Conservation (phyloP, 1,140 invertebrate species). For the Zaprionus camerounensis region DNA sequence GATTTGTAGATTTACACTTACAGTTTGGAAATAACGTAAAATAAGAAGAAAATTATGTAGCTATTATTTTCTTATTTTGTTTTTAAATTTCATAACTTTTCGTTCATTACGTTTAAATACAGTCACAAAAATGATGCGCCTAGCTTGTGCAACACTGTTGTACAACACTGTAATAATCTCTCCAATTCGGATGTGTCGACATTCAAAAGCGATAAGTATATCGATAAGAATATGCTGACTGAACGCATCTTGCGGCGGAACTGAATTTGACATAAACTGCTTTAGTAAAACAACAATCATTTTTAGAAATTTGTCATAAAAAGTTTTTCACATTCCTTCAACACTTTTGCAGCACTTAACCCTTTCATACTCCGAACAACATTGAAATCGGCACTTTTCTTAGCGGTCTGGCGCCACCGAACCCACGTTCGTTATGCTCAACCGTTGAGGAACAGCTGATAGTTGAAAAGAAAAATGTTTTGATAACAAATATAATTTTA, state of each 20-base stretch:
- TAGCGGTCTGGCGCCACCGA: not conserved
- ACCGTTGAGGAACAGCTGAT: slow-evolving; percentile 19
- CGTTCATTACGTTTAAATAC: not conserved
- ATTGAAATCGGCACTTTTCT: not conserved
- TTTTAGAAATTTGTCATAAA: not conserved
- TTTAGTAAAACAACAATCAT: not conserved
- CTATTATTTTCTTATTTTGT: not conserved
- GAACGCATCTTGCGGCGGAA: not conserved
- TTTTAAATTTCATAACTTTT: slow-evolving; percentile 6
- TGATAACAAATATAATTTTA: slow-evolving; percentile 64
- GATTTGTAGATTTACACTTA: not conserved
- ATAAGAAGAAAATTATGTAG: not conserved
- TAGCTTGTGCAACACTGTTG: not conserved
- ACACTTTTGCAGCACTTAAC: not conserved
- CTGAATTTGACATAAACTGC: not conserved
- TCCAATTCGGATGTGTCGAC: not conserved
- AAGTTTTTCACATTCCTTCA: not conserved
- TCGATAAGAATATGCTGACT: slow-evolving; percentile 5
- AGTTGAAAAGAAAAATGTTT: slow-evolving; percentile 5
- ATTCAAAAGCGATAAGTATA: not conserved
- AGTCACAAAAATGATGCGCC: slow-evolving; percentile 33
- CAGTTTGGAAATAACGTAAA: not conserved
- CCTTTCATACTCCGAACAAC: not conserved
- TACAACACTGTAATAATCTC: slow-evolving; percentile 29
- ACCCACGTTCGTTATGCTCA: not conserved